A percentile compares a stretch with the other conserved stretches of the same genome.
Evolutionary conservation across 2,113 vertebrate species (phyloP).

Genomic region (Prinia subflava): DNA sequence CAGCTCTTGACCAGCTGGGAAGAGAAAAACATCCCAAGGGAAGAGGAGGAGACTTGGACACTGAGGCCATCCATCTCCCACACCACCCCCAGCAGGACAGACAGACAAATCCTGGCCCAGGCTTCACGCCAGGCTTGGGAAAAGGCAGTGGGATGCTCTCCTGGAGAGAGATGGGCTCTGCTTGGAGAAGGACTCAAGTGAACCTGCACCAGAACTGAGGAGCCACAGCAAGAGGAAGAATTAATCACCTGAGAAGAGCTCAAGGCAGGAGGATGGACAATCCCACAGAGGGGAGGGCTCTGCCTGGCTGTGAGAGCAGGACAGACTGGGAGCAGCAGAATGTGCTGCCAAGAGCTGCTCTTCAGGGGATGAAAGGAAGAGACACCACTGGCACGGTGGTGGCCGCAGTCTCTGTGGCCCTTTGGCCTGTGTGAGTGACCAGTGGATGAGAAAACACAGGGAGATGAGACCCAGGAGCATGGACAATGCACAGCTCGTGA

Average conservation of each 20-base stretch:
- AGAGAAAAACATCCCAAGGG: neutral
- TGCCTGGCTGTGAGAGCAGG: rapidly evolving
- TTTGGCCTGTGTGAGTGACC: neutral
- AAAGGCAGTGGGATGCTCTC: neutral
- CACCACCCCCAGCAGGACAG: neutral
- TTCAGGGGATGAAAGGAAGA: neutral
- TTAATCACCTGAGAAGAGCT: neutral
- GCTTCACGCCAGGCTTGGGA: neutral
- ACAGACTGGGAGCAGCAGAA: neutral
- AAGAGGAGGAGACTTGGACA: rapidly evolving
- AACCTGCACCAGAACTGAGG: neutral
- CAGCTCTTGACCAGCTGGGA: slow-evolving; percentile 86
- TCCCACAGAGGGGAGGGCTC: neutral
- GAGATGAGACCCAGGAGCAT: neutral
- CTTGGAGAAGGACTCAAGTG: neutral
- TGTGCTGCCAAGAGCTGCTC: neutral
- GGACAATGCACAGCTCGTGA: rapidly evolving
- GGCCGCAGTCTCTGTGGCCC: rapidly evolving
- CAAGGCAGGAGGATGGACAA: neutral
- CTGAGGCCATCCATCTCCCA: neutral
- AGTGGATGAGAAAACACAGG: neutral
- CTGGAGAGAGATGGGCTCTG: neutral
- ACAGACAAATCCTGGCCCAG: neutral
- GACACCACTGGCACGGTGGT: rapidly evolving
- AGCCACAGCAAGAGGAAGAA: neutral